Evolutionary conservation across 2,113 vertebrate genomes (phyloP).

Genomic region (Melanocharis versteri): DNA sequence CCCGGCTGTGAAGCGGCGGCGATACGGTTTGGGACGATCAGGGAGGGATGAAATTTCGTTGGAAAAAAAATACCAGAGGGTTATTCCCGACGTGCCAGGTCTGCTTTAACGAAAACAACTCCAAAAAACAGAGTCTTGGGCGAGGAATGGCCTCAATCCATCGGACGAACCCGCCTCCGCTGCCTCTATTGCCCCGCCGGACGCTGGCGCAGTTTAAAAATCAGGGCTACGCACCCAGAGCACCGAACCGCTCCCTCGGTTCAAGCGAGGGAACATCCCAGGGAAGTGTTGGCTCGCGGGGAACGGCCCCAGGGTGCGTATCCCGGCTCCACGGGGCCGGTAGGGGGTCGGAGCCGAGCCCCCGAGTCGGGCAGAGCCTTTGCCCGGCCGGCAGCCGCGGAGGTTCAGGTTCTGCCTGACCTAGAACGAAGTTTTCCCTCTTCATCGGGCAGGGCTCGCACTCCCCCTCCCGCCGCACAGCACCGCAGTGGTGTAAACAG

Average conservation of each 20-base stretch:
- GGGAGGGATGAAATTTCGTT: background rate
- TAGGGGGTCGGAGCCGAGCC: background rate
- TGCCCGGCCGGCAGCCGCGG: background rate
- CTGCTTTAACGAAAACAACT: background rate
- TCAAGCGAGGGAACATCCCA: accelerated
- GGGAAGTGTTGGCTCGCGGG: accelerated
- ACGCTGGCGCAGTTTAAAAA: accelerated
- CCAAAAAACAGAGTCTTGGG: accelerated
- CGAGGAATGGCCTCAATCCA: background rate
- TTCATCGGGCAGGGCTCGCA: background rate
- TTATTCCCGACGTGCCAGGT: background rate
- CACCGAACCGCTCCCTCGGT: accelerated
- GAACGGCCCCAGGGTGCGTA: background rate
- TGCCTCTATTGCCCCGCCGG: no score
- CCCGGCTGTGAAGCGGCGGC: background rate
- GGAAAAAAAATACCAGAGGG: background rate
- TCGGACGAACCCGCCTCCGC: background rate
- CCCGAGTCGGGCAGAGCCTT: background rate
- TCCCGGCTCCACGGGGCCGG: background rate
- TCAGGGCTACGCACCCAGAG: accelerated
- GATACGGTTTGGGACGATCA: background rate
- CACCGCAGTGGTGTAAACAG: background rate
- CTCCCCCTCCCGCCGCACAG: background rate
- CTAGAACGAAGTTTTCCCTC: background rate
- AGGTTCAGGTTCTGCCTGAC: background rate